Percentiles rank a stretch among this genome's conserved stretches.
These are phyloP conservation scores for Perithous albicinctus DNA, from an alignment of 2,888 invertebrate species.

Conservation along the genomic window DNA sequence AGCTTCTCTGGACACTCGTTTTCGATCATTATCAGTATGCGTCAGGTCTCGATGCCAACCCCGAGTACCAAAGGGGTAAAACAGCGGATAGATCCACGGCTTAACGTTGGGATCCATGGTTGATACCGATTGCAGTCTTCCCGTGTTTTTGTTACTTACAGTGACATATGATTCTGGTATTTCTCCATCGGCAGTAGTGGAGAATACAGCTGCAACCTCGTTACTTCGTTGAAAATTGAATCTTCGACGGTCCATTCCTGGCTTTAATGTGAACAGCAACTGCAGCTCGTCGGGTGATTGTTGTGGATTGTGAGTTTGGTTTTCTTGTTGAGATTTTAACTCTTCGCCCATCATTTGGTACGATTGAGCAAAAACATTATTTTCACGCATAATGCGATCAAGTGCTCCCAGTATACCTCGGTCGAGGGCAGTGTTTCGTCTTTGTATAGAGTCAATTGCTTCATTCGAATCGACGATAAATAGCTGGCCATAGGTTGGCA, in stretches of 20 bases:
- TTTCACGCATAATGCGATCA: too few species aligned
- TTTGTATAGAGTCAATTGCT: conserved; percentile 30
- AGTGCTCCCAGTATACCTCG: too few species aligned
- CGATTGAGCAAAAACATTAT: too few species aligned
- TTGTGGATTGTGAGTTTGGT: conserved; percentile 28
- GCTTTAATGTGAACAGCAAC: too few species aligned
- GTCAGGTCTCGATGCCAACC: conserved; percentile 49
- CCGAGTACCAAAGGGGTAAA: conserved; percentile 67
- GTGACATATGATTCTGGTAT: conserved; percentile 66
- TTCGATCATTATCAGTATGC: conserved; percentile 25
- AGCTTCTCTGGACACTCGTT: conserved; percentile 45
- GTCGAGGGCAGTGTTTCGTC: conserved; percentile 36
- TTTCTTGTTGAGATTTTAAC: conserved; percentile 46
- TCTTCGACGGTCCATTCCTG: too few species aligned
- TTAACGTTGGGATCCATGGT: conserved; percentile 70
- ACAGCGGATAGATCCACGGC: conserved; percentile 70
- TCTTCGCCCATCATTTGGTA: too few species aligned
- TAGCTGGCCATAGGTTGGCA: too few species aligned
- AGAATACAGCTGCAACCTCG: too few species aligned
- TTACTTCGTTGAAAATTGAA: too few species aligned
- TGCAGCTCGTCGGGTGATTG: conserved; percentile 50
- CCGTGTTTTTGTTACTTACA: conserved; percentile 63
- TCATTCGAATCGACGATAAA: conserved; percentile 55
- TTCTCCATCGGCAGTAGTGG: conserved; percentile 66
- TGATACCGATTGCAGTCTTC: conserved; percentile 57